A percentile compares a stretch with the other conserved stretches of the same genome.
phyloP scores from a whole-genome alignment of 92 coral and sea anemone genomes.

The Micromussa lordhowensis region DNA sequence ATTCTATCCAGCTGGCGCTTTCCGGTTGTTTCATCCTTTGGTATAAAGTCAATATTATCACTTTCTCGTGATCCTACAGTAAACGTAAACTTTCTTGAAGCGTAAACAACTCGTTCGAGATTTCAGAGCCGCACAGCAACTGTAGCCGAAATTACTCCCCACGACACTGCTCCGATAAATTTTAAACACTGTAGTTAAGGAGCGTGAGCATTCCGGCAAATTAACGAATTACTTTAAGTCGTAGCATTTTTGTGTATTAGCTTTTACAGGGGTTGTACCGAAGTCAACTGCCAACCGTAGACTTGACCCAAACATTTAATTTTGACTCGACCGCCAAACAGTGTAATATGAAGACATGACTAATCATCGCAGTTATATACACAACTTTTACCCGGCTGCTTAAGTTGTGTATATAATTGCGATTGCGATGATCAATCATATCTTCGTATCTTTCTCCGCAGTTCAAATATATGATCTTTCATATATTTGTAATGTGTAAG shows the following conservation, averaged over 20 bases:
- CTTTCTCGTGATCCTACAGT: background rate
- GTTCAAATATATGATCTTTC: no score
- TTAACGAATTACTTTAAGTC: background rate
- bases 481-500: no score
- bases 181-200: background rate
- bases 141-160: background rate
- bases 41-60: background rate
- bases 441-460: no score
- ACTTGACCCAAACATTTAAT: background rate
- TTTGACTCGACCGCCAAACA: background rate
- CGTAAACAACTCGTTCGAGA: background rate
- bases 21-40: background rate
- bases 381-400: no score
- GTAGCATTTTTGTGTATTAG: background rate
- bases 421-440: no score
- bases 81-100: background rate
- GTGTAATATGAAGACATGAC: no score
- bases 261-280: background rate
- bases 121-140: background rate
- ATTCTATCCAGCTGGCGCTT: background rate
- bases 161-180: background rate
- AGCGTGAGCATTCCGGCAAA: background rate
- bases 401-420: no score
- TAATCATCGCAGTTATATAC: no score
- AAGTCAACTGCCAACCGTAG: background rate